Evolutionary conservation across 2,113 vertebrate species (phyloP).

Genomic region (Rhagologus leucostigma): DNA sequence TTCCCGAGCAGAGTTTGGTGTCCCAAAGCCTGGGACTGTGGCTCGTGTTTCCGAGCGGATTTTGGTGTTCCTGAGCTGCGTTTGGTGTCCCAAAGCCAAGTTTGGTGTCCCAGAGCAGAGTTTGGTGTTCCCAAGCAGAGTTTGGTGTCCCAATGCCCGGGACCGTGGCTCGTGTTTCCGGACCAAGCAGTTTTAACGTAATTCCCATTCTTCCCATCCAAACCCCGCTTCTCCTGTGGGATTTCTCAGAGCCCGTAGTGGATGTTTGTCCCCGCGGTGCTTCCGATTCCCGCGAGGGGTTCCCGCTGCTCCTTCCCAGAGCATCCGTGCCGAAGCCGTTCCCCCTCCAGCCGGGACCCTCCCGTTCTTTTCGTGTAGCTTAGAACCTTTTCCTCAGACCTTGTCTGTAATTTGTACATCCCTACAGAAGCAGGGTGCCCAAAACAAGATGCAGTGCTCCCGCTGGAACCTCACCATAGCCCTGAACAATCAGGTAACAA

Average conservation of each 20-base stretch:
- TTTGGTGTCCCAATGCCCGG: not conserved
- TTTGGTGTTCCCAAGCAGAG: not conserved
- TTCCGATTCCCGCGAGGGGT: not conserved
- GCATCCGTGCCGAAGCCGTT: not conserved
- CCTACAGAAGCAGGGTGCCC: conserved; percentile 67
- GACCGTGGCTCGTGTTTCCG: not conserved
- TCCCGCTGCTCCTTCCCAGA: not conserved
- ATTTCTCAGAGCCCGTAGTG: not conserved
- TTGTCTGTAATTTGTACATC: conserved; percentile 62
- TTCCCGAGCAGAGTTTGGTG: too few relatives aligned
- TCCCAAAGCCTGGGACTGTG: too few relatives aligned
- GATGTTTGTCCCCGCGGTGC: not conserved
- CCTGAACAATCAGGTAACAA: conserved; percentile 68
- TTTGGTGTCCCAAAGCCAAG: not conserved
- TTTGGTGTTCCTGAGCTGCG: too few relatives aligned
- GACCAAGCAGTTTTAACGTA: not conserved
- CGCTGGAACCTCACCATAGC: conserved; percentile 68
- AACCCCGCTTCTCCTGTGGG: accelerated
- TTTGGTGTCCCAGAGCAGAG: not conserved
- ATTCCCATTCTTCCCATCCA: not conserved
- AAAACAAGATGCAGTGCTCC: conserved; percentile 67
- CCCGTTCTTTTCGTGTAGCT: not conserved
- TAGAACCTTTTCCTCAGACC: conserved; percentile 49
- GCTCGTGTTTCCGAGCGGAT: too few relatives aligned
- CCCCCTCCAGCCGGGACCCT: not conserved